Conservation (phyloP, 2,888 invertebrate genomes). For the Drosophila anomalata region DNA sequence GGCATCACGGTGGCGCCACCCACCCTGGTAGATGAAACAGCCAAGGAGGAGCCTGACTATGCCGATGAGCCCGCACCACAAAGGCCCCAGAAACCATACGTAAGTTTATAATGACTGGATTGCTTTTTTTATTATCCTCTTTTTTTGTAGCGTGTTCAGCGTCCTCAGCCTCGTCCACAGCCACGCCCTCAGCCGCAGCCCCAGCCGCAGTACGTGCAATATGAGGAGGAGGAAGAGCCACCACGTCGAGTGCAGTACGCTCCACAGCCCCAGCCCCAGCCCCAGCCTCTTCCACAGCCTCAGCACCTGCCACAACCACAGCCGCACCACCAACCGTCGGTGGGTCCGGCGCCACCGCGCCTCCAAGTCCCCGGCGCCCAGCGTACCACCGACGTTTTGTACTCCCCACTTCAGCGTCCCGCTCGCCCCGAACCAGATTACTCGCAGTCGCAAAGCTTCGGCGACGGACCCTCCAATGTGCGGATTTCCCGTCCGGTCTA, state of each 20-base stretch:
- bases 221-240: constrained; percentile 80
- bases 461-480: constrained; percentile 80
- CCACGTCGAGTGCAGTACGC: constrained; percentile 79
- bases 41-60: constrained; percentile 83
- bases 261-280: constrained; percentile 66
- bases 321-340: constrained; percentile 60
- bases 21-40: constrained; percentile 85
- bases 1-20: constrained; percentile 91
- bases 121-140: neutral
- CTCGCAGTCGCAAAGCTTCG: constrained; percentile 81
- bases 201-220: constrained; percentile 81
- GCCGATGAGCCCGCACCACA: constrained; percentile 81
- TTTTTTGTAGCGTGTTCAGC: constrained; percentile 64
- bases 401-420: constrained; percentile 81
- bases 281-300: constrained; percentile 65
- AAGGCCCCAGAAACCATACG: constrained; percentile 80
- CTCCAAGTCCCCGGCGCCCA: constrained; percentile 82
- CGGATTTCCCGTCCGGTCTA: constrained; percentile 82
- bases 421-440: constrained; percentile 83
- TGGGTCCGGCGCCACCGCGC: constrained; percentile 78
- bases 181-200: constrained; percentile 63
- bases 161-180: constrained; percentile 71
- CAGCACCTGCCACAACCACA: constrained; percentile 74
- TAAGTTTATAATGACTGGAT: constrained; percentile 56
- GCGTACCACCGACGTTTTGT: constrained; percentile 82